These are phyloP conservation scores for Drosophila persimilis DNA, from an alignment of 1,140 invertebrate genomes.

Conservation along the genomic window DNA sequence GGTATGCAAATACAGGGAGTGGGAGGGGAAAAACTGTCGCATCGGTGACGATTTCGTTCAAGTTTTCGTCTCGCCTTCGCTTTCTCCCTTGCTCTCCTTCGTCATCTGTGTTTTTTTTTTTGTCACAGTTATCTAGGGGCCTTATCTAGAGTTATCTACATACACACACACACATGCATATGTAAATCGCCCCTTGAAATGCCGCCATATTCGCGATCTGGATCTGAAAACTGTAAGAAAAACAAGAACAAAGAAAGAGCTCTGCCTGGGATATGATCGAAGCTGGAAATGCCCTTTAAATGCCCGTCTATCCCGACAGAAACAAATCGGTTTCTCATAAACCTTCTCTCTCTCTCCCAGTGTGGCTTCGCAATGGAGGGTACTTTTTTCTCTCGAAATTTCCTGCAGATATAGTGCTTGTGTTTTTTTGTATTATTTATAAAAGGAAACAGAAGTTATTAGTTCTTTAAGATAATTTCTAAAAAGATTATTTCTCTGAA, in stretches of 20 bases:
- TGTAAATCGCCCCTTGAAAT: constrained; percentile 13
- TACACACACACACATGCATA: constrained; percentile 41
- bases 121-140: constrained; percentile 62
- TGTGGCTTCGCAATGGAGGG: no score
- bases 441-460: no score
- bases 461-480: no score
- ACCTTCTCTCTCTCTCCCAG: no score
- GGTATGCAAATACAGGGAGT: constrained; percentile 57
- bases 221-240: constrained; percentile 54
- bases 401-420: no score
- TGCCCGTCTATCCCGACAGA: no score
- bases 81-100: not conserved
- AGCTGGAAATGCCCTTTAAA: not conserved
- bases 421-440: no score
- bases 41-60: constrained; percentile 41
- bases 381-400: no score
- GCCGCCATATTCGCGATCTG: constrained; percentile 28
- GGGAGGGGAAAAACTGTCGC: constrained; percentile 22
- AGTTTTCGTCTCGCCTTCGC: not conserved
- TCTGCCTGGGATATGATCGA: not conserved
- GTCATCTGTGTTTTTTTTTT: constrained; percentile 20
- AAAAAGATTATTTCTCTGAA: no score
- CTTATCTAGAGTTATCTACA: constrained; percentile 48
- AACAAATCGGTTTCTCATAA: no score
- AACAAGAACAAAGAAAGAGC: not conserved